phyloP scores from a whole-genome alignment of 2,113 vertebrate genomes.

The Oncorhynchus tshawytscha region DNA sequence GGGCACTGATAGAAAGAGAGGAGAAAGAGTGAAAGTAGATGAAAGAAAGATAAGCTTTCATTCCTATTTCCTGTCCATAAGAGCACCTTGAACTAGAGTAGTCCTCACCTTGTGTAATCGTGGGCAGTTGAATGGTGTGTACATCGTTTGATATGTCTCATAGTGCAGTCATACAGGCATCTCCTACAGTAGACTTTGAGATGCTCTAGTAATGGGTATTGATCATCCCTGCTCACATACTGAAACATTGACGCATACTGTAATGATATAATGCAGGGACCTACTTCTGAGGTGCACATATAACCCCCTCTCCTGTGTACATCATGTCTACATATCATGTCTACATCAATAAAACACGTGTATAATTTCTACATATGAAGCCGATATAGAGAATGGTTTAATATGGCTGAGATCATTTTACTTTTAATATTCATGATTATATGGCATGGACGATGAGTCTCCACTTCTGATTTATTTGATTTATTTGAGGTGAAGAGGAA shows the following conservation, averaged over 20 bases:
- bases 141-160: conserved; percentile 36
- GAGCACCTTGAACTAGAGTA: conserved; percentile 32
- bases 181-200: conserved; percentile 29
- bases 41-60: conserved; percentile 36
- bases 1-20: conserved; percentile 59
- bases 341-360: conserved; percentile 54
- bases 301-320: too few relatives aligned
- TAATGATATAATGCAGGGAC: conserved; percentile 44
- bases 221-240: conserved; percentile 36
- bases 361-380: conserved; percentile 45
- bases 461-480: not conserved
- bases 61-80: conserved; percentile 41
- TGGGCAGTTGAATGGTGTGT: conserved; percentile 20
- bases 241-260: conserved; percentile 37
- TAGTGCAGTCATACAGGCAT: not conserved
- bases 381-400: conserved; percentile 49
- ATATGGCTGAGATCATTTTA: conserved; percentile 48
- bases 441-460: not conserved
- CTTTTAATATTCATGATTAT: conserved; percentile 33
- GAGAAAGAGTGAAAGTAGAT: conserved; percentile 51
- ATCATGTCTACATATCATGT: too few relatives aligned
- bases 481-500: not conserved
- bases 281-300: conserved; percentile 9
- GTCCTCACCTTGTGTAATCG: conserved; percentile 5
- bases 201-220: conserved; percentile 40